Percentiles rank a stretch among this genome's conserved stretches.
phyloP scores from a whole-genome alignment of 92 coral and sea anemone species.

The Zoanthus sociatus region DNA sequence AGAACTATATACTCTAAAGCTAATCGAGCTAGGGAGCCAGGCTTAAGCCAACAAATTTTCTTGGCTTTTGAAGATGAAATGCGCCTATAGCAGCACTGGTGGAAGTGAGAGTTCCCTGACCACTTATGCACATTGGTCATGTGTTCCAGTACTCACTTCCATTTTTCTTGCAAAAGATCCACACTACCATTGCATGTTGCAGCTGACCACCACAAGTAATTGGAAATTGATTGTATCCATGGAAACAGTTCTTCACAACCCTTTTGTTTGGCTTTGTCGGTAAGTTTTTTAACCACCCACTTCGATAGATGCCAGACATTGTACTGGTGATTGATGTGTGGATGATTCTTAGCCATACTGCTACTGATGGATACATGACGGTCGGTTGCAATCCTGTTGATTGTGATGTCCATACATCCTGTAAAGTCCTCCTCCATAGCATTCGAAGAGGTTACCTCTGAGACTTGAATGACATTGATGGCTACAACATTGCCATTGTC shows the following conservation, averaged over 20 bases:
- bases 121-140: background rate
- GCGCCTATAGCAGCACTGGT: background rate
- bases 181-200: background rate
- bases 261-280: background rate
- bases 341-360: background rate
- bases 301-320: background rate
- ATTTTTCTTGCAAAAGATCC: background rate
- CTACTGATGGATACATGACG: background rate
- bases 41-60: constrained; percentile 3
- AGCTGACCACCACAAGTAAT: background rate
- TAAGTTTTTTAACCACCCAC: background rate
- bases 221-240: background rate
- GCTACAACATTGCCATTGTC: constrained; percentile 3
- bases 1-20: background rate
- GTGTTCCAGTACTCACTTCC: background rate
- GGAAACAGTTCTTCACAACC: background rate
- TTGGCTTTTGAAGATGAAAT: background rate
- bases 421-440: constrained; percentile 7
- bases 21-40: background rate
- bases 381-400: background rate
- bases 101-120: background rate
- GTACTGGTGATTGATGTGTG: constrained; percentile 6
- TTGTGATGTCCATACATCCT: background rate
- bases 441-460: background rate
- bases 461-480: background rate